Conservation (phyloP, 2,113 vertebrate species). For the Calonectris borealis region DNA sequence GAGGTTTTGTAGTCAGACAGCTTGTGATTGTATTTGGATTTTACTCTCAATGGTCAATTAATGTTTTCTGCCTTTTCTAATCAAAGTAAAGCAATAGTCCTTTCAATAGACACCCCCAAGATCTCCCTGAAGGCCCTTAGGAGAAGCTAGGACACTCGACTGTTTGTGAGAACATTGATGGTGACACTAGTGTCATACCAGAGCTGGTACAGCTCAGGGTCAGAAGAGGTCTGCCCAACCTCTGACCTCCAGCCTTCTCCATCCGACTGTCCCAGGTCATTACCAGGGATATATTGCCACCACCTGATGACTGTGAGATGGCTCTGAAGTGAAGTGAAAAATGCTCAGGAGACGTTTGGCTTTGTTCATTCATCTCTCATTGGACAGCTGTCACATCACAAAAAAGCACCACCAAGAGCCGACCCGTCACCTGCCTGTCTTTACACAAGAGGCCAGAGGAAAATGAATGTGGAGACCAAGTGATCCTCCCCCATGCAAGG, state of each 20-base stretch:
- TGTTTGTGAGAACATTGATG: not conserved
- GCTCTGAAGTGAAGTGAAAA: not conserved
- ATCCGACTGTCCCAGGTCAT: not conserved
- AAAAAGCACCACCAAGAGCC: not conserved
- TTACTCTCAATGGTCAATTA: not conserved
- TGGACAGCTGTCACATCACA: not conserved
- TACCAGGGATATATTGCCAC: not conserved
- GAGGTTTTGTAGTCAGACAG: not conserved
- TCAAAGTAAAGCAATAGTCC: not conserved
- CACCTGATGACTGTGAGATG: not conserved
- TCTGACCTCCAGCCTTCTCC: not conserved
- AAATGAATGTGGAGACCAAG: not conserved
- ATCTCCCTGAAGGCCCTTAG: not conserved
- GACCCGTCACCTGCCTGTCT: rapidly evolving
- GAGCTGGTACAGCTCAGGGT: not conserved
- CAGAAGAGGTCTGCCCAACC: not conserved
- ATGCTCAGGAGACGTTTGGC: not conserved
- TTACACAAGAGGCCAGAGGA: not conserved
- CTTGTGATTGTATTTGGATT: not conserved
- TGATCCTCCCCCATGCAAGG: rapidly evolving
- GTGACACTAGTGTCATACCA: not conserved
- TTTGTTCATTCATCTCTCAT: not conserved
- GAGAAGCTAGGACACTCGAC: rapidly evolving
- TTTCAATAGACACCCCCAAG: not conserved
- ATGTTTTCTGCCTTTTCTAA: not conserved